Base-by-base conservation (phyloP, 2,797 vertebrate species). In the Acrocephalus scirpaceus region DNA sequence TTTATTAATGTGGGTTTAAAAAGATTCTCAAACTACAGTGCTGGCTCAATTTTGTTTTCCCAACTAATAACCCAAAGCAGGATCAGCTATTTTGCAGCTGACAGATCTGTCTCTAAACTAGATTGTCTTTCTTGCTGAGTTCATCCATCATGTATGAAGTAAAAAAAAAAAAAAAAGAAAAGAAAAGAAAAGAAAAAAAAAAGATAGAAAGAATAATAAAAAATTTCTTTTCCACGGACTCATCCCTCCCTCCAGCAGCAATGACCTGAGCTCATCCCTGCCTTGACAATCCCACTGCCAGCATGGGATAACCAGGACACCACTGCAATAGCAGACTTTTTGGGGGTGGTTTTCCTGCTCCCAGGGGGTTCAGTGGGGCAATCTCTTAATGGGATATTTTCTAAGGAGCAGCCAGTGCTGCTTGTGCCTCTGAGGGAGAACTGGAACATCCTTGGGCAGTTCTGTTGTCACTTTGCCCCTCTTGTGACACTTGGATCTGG, bases 71-170 rank as follows among this genome's bases (percentile, higher is more conserved):
- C 85, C 80, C 86, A 88, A 81, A 95, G 92, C 53, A 65, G 92
- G 95, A 93, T 94, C 94, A 96, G 97, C 93, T 95, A 91, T 94
- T 96, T 94, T 95, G 89, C 91, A 96, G 93, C 95, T 97, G 97
- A 97, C 93, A 94, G 94, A 88, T 92, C 60, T 67, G 85, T 86
- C 83, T 96, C 89, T 93, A 96, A 94, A 96, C 91, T 71, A 73
- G 76, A 93, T 95, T 94, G 95, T 94, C 92, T 90, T 89, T 66
- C 90, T 75, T 94, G 71, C 91, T 88, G 88, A 95, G 96, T 92
- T 92, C 95, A 97, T 97, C 93, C 90, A 93, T 96, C 96, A 94
- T 84, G 78, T 61, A 80, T 88, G 57, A 88, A 71, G 44, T 51
- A 29, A 12, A 57, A 40, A 79, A 79, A 67, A 40, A 47, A 86